phyloP scores from a whole-genome alignment of 2,888 invertebrate species.

The Tiliacea citrago region DNA sequence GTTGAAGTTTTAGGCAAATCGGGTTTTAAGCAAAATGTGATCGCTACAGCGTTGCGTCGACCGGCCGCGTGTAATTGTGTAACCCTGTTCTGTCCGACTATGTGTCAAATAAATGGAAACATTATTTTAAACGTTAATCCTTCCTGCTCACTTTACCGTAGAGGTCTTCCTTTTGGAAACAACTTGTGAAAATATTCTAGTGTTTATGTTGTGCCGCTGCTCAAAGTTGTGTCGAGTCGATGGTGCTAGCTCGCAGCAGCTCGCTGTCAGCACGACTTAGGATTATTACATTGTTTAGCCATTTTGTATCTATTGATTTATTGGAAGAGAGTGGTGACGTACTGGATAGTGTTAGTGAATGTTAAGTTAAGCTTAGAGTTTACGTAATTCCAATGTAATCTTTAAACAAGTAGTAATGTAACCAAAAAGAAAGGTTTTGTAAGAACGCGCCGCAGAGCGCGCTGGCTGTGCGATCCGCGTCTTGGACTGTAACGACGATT shows the following conservation, averaged over 20 bases:
- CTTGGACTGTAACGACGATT: constrained; percentile 72
- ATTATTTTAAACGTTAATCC: constrained; percentile 34
- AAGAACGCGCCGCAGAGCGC: constrained; percentile 61
- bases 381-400: constrained; percentile 71
- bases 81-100: constrained; percentile 1
- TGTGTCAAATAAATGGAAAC: constrained; percentile 59
- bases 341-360: constrained; percentile 65
- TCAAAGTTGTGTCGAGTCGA: constrained; percentile 64
- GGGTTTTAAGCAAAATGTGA: constrained; percentile 4
- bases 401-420: constrained; percentile 69
- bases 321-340: constrained; percentile 55
- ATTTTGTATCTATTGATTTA: constrained; percentile 59
- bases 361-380: constrained; percentile 67
- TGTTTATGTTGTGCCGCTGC: constrained; percentile 68
- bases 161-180: constrained; percentile 64
- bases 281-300: constrained; percentile 48
- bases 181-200: constrained; percentile 64
- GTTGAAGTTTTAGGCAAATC: constrained; percentile 12
- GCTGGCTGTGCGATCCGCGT: constrained; percentile 66
- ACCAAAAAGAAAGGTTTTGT: constrained; percentile 74
- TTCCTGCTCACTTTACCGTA: constrained; percentile 79
- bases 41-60: background rate
- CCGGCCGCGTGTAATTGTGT: background rate
- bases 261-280: constrained; percentile 26
- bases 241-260: constrained; percentile 34